Evolutionary conservation across 2,888 invertebrate species (phyloP).

Genomic region (Andrena marginata): DNA sequence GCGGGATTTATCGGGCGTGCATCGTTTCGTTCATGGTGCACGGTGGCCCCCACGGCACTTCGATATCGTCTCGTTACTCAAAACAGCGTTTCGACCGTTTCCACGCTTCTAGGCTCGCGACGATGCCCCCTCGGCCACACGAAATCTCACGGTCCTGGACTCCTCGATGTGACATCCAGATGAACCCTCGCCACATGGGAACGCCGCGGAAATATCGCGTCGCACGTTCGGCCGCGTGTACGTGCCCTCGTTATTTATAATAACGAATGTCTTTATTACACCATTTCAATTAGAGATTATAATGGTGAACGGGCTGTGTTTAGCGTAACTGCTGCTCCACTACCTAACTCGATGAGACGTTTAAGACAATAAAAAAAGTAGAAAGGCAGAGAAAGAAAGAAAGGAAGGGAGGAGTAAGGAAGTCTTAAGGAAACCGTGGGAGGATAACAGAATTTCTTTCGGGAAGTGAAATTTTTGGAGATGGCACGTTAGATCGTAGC

Average conservation of each 20-base stretch:
- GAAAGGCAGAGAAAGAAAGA: neutral
- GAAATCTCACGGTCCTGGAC: slow-evolving; percentile 50
- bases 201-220: slow-evolving; percentile 47
- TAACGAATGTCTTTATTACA: too few species aligned
- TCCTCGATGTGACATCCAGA: slow-evolving; percentile 50
- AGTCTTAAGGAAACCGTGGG: slow-evolving; percentile 2
- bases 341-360: too few species aligned
- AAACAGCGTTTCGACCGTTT: slow-evolving; percentile 67
- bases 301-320: too few species aligned
- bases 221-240: neutral
- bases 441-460: slow-evolving; percentile 5
- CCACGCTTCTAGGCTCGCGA: slow-evolving; percentile 56
- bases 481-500: neutral
- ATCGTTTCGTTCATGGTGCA: slow-evolving; percentile 67
- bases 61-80: slow-evolving; percentile 73
- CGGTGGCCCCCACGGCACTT: slow-evolving; percentile 55
- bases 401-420: neutral
- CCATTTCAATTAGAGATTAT: too few species aligned
- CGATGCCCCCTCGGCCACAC: slow-evolving; percentile 32
- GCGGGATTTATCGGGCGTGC: slow-evolving; percentile 79
- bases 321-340: too few species aligned
- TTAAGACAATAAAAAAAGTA: neutral
- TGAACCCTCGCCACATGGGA: slow-evolving; percentile 55
- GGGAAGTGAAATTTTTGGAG: slow-evolving; percentile 1
- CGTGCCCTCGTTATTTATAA: neutral